Base-by-base conservation (phyloP, 2,888 invertebrate genomes). In the Ditula angustiorana region DNA sequence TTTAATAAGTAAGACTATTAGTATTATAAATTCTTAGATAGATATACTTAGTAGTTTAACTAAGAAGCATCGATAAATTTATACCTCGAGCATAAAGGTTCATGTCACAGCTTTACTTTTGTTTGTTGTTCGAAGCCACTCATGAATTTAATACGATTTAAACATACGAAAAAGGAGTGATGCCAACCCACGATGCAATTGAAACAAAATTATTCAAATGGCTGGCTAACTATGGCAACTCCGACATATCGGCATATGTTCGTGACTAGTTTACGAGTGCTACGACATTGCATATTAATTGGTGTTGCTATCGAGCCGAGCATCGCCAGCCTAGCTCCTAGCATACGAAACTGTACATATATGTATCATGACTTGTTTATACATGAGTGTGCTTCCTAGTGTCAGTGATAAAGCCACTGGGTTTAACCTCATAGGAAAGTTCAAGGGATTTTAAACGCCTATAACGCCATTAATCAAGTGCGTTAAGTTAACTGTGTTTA, bases 211-310 rank as follows among this genome's bases (percentile, higher is more conserved):
- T 86, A 88, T 88, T 90, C 89, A 89, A 90, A 89, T 88, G 85
- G 86, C 83, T 84, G 83, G 85, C 86, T 87, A 88, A 89, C 88
- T 88, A 88, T 64, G 64, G 64, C 59, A 62, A 47, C 86, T 83
- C 81, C 82, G 83, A 81, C 86, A 87, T 91, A 91, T 92, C 88
- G 90, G 90, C 90, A 89, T 92, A 87, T 90, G 90, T 89, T 90
- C 90, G 91, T 91, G 92, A 90, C 88, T 89, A 85, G 90, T 91
- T 88, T 90, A 91, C 91, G 91, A 88, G 88, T 87, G 82, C 85
- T 82, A 83, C 85, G 87, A 89, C 90, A 89, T 90, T 87, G 92
- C 91, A 92, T 92, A 92, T 92, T 91, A 92, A 92, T 92, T 90
- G 91, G 85, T 86, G 87, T 84, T 81, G 83, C 81, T 92, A 91